phyloP scores from a whole-genome alignment of 2,113 vertebrate species.

The Neolamprologus caudopunctatus region DNA sequence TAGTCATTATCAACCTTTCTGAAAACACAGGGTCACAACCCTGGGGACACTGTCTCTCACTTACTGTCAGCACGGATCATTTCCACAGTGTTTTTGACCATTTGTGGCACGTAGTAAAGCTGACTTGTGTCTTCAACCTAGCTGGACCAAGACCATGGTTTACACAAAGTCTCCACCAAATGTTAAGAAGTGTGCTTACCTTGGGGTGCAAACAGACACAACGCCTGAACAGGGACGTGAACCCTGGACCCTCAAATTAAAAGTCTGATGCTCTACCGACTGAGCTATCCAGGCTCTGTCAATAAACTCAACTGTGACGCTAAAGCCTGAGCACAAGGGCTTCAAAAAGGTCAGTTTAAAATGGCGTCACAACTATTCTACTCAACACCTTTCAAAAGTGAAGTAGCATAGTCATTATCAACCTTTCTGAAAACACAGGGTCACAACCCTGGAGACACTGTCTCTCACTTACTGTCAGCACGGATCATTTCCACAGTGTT shows the following conservation, averaged over 20 bases:
- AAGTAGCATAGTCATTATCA: rapidly evolving
- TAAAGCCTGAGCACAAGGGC: rapidly evolving
- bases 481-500: no score
- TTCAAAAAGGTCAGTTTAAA: neutral
- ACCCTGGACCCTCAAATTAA: no score
- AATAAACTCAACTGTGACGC: neutral
- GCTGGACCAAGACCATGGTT: no score
- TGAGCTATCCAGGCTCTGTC: slow-evolving; percentile 72
- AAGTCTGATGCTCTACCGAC: slow-evolving; percentile 83
- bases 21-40: neutral
- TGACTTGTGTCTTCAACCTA: rapidly evolving
- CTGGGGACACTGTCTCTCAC: neutral
- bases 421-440: neutral
- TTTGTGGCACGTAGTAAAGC: rapidly evolving
- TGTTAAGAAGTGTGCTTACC: slow-evolving; percentile 43
- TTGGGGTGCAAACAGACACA: no score
- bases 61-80: rapidly evolving
- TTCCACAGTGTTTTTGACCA: rapidly evolving
- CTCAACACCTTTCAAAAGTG: rapidly evolving
- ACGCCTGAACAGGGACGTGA: no score
- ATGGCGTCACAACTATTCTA: rapidly evolving
- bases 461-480: no score
- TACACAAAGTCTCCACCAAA: slow-evolving; percentile 51
- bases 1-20: rapidly evolving
- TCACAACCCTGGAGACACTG: no score